Conservation (phyloP, 2,888 invertebrate species). For the Drosophila mayaguana region DNA sequence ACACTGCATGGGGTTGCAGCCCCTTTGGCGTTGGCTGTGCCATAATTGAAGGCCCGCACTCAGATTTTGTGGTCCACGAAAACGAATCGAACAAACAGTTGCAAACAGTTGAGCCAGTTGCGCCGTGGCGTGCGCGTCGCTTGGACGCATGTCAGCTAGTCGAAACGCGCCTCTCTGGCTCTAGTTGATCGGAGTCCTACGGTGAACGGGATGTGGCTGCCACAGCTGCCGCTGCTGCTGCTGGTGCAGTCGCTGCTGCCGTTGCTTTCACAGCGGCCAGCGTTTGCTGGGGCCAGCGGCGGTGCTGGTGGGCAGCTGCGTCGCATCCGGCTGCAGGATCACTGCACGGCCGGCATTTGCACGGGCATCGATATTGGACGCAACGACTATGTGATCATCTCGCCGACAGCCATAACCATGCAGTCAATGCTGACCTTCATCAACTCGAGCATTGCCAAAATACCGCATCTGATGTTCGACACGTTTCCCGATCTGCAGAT, state of each 20-base stretch:
- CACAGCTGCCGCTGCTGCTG: conserved; percentile 17
- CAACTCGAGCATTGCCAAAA: conserved; percentile 83
- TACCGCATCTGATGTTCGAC: conserved; percentile 83
- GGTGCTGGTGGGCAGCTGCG: conserved; percentile 73
- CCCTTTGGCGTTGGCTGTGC: conserved; percentile 17
- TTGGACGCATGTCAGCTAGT: conserved; percentile 63
- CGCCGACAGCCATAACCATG: conserved; percentile 79
- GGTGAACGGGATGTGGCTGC: conserved; percentile 37
- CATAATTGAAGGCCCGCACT: conserved; percentile 56
- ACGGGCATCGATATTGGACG: conserved; percentile 78
- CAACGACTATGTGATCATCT: conserved; percentile 83
- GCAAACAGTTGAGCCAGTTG: conserved; percentile 71
- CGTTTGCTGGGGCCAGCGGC: conserved; percentile 22
- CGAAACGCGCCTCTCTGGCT: background rate
- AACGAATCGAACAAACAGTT: conserved; percentile 33
- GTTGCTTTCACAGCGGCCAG: conserved; percentile 10
- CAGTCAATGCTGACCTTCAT: conserved; percentile 80
- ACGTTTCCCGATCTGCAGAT: conserved; percentile 83
- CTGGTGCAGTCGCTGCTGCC: conserved; percentile 12
- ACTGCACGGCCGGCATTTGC: conserved; percentile 80
- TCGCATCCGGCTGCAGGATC: conserved; percentile 84
- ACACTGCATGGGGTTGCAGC: conserved; percentile 42
- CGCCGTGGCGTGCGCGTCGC: conserved; percentile 78
- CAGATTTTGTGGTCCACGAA: conserved; percentile 35
- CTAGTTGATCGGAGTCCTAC: conserved; percentile 2